phyloP scores from a whole-genome alignment of 2,113 vertebrate species.

The Pygathrix nemaeus region DNA sequence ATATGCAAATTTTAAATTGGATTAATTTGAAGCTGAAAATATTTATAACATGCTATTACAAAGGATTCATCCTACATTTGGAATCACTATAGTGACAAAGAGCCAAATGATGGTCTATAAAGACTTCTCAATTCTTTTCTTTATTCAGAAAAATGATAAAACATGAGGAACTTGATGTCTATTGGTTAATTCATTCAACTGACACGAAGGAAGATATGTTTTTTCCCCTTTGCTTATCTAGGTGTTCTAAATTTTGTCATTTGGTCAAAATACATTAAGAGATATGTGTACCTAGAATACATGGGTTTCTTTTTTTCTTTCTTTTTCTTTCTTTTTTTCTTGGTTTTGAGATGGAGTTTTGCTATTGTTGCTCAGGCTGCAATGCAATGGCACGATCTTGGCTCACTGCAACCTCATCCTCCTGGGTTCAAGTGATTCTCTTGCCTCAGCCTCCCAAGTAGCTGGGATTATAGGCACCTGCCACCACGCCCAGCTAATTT shows the following conservation, averaged over 20 bases:
- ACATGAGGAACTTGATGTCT: not conserved
- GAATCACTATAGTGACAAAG: slow-evolving; percentile 50
- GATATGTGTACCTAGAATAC: not conserved
- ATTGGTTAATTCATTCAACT: not conserved
- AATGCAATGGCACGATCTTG: too few species aligned
- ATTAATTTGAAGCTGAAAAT: slow-evolving; percentile 66
- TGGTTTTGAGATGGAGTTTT: too few species aligned
- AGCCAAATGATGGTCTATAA: slow-evolving; percentile 19
- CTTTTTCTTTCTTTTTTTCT: rapidly evolving
- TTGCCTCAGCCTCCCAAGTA: too few species aligned
- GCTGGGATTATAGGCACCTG: too few species aligned
- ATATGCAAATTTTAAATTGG: slow-evolving; percentile 64
- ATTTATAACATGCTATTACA: slow-evolving; percentile 63
- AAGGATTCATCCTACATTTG: slow-evolving; percentile 51
- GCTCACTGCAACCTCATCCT: too few species aligned
- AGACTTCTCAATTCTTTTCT: slow-evolving; percentile 41
- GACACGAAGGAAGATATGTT: not conserved
- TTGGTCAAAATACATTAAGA: not conserved
- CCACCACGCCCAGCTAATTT: too few species aligned
- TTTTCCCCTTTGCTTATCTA: not conserved
- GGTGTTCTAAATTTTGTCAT: slow-evolving; percentile 19
- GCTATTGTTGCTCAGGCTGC: too few species aligned
- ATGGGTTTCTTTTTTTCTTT: not conserved
- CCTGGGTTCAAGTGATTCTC: too few species aligned
- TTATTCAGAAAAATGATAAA: slow-evolving; percentile 13